phyloP scores from a whole-genome alignment of 2,797 vertebrate genomes.

The Mastacembelus armatus region DNA sequence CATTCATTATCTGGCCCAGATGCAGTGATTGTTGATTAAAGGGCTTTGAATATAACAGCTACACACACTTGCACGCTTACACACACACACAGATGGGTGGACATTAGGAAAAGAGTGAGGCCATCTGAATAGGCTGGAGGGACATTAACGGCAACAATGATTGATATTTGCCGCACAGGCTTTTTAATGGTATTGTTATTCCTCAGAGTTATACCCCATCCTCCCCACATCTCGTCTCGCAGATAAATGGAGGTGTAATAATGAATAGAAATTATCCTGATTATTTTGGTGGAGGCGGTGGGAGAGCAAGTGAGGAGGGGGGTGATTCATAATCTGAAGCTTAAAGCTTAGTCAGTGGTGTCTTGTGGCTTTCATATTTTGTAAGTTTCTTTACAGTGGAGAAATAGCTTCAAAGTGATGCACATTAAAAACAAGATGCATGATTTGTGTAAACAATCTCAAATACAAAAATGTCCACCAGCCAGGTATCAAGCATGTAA shows the following conservation, averaged over 20 bases:
- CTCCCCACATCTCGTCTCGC: slow-evolving; percentile 76
- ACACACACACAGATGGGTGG: slow-evolving; percentile 91
- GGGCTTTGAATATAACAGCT: slow-evolving; percentile 87
- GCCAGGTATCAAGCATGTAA: too few relatives aligned
- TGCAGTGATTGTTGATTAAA: slow-evolving; percentile 97
- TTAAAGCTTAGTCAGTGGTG: slow-evolving; percentile 65
- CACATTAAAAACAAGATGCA: too few relatives aligned
- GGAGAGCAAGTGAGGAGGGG: slow-evolving; percentile 37
- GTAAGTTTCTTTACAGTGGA: background rate
- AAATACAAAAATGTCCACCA: too few relatives aligned
- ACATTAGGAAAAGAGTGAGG: slow-evolving; percentile 91
- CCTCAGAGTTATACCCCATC: slow-evolving; percentile 86
- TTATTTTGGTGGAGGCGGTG: slow-evolving; percentile 73
- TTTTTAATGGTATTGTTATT: slow-evolving; percentile 97
- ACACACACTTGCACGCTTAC: slow-evolving; percentile 51
- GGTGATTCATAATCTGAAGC: slow-evolving; percentile 63
- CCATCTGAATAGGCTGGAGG: slow-evolving; percentile 94
- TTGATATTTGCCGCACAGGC: slow-evolving; percentile 91
- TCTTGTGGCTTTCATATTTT: slow-evolving; percentile 33
- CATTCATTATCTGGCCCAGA: slow-evolving; percentile 98
- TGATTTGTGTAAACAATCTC: too few relatives aligned
- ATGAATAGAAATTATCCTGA: slow-evolving; percentile 84
- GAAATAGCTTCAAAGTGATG: slow-evolving; percentile 6
- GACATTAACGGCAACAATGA: slow-evolving; percentile 98
- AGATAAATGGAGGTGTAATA: slow-evolving; percentile 84